Conservation (phyloP, 2,888 invertebrate genomes). For the Magallana nippona region DNA sequence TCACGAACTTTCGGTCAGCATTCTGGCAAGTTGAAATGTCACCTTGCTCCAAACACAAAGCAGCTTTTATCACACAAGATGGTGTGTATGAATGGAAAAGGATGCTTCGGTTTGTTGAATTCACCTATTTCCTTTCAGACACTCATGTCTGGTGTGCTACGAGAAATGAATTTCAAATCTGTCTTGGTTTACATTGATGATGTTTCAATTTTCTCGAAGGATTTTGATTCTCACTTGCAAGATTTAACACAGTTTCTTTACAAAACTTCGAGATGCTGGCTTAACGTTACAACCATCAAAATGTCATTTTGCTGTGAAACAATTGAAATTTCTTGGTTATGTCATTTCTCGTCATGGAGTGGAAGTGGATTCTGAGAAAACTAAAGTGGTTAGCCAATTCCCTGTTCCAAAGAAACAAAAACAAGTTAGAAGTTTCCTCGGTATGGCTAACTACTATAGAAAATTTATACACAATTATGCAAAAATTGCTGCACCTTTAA, state of each 20-base stretch:
- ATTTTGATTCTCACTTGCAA: neutral
- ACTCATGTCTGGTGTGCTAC: constrained; percentile 52
- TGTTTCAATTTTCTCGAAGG: constrained; percentile 39
- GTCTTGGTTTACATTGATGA: constrained; percentile 53
- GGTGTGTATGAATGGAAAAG: constrained; percentile 50
- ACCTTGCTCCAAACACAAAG: constrained; percentile 50
- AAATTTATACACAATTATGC: too few species aligned
- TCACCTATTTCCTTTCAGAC: constrained; percentile 52
- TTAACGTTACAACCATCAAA: neutral
- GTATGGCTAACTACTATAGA: too few species aligned
- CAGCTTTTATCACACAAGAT: constrained; percentile 52
- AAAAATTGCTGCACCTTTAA: too few species aligned
- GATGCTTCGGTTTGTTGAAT: constrained; percentile 55
- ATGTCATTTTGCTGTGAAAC: too few species aligned
- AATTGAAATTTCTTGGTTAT: too few species aligned
- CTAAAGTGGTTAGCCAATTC: too few species aligned
- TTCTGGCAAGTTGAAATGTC: constrained; percentile 52
- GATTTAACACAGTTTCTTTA: neutral
- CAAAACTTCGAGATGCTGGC: neutral
- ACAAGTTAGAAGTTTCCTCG: too few species aligned
- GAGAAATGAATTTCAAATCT: constrained; percentile 56
- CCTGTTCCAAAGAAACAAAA: too few species aligned
- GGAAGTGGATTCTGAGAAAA: too few species aligned
- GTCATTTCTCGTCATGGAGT: too few species aligned
- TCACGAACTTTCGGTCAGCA: constrained; percentile 47